Percentiles rank a stretch among this genome's conserved stretches.
phyloP scores from a whole-genome alignment of 2,888 invertebrate genomes.

The Drosophila parthenogenetica region DNA sequence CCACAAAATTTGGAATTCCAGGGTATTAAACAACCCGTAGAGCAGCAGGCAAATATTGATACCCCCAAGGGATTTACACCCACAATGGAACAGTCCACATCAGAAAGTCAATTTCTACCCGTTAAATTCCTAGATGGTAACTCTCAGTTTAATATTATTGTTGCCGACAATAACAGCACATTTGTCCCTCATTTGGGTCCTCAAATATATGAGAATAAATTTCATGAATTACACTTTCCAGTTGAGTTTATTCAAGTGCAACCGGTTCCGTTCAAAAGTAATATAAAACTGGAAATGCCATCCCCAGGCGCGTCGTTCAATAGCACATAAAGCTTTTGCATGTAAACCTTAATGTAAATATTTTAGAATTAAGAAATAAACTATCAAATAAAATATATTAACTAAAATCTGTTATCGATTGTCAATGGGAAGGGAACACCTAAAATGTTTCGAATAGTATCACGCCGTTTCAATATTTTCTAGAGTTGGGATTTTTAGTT shows the following conservation, averaged over 20 bases:
- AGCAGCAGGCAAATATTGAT: constrained; percentile 31
- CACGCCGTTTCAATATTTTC: constrained; percentile 25
- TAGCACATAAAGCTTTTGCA: constrained; percentile 11
- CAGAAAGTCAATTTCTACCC: constrained; percentile 54
- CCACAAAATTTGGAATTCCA: constrained; percentile 14
- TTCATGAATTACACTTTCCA: constrained; percentile 74
- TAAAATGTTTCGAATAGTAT: background rate
- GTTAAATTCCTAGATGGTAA: constrained; percentile 44
- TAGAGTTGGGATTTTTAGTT: no score
- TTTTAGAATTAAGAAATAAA: background rate
- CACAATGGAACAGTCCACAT: constrained; percentile 51
- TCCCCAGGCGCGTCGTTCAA: constrained; percentile 24
- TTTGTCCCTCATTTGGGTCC: constrained; percentile 21
- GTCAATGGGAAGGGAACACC: background rate
- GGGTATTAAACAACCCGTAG: background rate
- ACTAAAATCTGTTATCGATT: background rate
- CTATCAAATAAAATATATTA: background rate
- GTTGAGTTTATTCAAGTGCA: constrained; percentile 80
- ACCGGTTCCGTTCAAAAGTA: constrained; percentile 79
- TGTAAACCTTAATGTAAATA: background rate
- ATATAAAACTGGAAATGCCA: constrained; percentile 58
- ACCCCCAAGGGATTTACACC: constrained; percentile 3
- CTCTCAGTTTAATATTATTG: constrained; percentile 58
- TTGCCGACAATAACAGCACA: constrained; percentile 49
- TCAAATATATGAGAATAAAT: constrained; percentile 52